Evolutionary conservation across 2,113 vertebrate species (phyloP).

Genomic region (Sander lucioperca): DNA sequence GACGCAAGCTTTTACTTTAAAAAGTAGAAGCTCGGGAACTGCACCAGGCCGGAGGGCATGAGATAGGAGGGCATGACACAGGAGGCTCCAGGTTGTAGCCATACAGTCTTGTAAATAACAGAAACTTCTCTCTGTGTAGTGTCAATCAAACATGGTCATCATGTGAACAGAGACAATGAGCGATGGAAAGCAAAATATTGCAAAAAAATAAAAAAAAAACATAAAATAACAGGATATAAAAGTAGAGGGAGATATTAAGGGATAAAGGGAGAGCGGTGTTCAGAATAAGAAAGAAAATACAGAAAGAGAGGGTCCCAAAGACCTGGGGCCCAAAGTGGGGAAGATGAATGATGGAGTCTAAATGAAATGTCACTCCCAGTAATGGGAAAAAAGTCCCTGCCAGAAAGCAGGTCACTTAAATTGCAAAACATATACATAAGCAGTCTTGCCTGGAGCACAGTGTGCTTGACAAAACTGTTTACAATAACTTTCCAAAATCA

Average conservation of each 20-base stretch:
- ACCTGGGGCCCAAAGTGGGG: constrained; percentile 46
- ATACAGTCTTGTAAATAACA: not conserved
- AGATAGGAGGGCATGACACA: too few relatives aligned
- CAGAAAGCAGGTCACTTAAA: constrained; percentile 84
- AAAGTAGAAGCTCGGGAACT: too few relatives aligned
- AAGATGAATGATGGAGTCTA: constrained; percentile 83
- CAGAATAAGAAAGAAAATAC: not conserved
- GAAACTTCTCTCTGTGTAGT: not conserved
- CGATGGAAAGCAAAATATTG: not conserved
- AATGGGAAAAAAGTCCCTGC: constrained; percentile 79
- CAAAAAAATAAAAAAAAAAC: not conserved
- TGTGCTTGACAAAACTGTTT: constrained; percentile 81
- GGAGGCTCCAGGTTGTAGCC: too few relatives aligned
- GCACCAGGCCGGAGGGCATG: too few relatives aligned
- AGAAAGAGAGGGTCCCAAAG: not conserved
- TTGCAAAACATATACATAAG: constrained; percentile 84
- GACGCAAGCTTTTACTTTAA: too few relatives aligned
- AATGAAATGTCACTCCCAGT: constrained; percentile 85
- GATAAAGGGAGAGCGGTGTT: not conserved
- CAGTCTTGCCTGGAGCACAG: constrained; percentile 73
- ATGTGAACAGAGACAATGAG: not conserved
- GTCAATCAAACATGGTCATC: not conserved
- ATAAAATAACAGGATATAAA: constrained; percentile 2
- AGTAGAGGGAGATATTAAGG: constrained; percentile 7
- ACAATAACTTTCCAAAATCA: constrained; percentile 74